Conservation (phyloP, 2,797 vertebrate species). For the Poliocrania exsul region DNA sequence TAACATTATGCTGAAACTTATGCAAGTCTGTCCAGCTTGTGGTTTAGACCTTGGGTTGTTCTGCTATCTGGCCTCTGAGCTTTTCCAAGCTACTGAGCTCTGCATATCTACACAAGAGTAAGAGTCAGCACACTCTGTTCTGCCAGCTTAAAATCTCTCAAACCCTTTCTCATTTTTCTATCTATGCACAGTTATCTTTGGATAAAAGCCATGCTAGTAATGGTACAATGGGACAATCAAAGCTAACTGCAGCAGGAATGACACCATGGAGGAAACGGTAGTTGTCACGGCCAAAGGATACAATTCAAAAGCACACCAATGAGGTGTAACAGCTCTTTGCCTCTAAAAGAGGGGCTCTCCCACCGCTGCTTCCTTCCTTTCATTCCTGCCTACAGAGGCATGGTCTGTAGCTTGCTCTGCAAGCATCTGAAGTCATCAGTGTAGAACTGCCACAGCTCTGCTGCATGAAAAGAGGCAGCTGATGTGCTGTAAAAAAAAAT, state of each 20-base stretch:
- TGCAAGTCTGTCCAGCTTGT: background rate
- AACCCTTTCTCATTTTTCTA: background rate
- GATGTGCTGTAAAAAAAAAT: background rate
- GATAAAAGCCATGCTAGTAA: background rate
- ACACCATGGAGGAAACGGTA: background rate
- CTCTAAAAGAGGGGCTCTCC: background rate
- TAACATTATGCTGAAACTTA: background rate
- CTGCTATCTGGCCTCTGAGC: background rate
- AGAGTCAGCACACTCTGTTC: background rate
- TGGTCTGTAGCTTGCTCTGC: background rate
- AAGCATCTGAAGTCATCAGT: background rate
- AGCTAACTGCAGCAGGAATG: background rate
- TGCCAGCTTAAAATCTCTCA: background rate
- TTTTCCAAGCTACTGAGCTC: background rate
- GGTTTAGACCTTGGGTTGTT: background rate
- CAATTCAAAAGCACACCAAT: background rate
- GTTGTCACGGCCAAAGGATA: slow-evolving; percentile 9
- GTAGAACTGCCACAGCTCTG: background rate
- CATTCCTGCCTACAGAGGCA: background rate
- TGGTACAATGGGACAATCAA: background rate
- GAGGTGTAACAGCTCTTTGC: background rate
- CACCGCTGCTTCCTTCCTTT: slow-evolving; percentile 30
- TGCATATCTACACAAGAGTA: background rate
- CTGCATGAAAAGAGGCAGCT: background rate
- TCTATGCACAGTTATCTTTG: background rate